Evolutionary conservation across 2,113 vertebrate species (phyloP), one percentile per base, ranked within the genome.

Genomic region (Hemiprocne comata): DNA sequence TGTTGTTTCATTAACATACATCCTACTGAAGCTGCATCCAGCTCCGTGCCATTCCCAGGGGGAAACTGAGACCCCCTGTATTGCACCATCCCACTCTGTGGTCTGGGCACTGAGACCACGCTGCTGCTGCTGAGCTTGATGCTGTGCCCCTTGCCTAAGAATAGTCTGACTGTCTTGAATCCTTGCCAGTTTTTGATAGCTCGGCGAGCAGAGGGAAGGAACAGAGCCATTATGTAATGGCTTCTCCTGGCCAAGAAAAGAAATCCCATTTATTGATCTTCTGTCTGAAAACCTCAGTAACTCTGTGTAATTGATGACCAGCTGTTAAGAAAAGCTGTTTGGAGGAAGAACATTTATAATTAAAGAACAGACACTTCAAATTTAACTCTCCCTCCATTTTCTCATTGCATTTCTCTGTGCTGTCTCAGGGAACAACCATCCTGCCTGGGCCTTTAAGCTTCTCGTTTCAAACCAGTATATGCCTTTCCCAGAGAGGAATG

Each of bases 261-360:
- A 91, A 85, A 89, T 90, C 74, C 87, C 85, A 69, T 95, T 94
- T 97, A 96, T 96, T 75, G 95, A 96, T 96, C 94, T 94, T 85
- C 94, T 96, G 90, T 96, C 94, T 95, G 95, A 93, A 95, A 96
- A 94, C 74, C 88, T 92, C 95, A 70, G 94, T 92, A 89, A 92
- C 77, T 90, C 86, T 3, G 9, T 19, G 77, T 96, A 97, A 96
- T 95, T 96, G 94, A 97, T 96, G 95, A 82, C 90, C 94, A 95
- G 92, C 95, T 96, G 93, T 93, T 97, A 93, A 78, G 92, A 88
- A 96, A 96, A 96, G 93, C 95, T 97, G 94, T 92, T 96, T 94
- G 95, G 88, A 94, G 86, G 94, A 95, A 96, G 95, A 95, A 58
- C 89, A 96, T 96, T 92, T 96, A 95, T 95, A 96, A 96, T 96